Percentiles rank a stretch among this genome's conserved stretches.
Conservation (phyloP, 2,888 invertebrate genomes). For the Sturmia bella region DNA sequence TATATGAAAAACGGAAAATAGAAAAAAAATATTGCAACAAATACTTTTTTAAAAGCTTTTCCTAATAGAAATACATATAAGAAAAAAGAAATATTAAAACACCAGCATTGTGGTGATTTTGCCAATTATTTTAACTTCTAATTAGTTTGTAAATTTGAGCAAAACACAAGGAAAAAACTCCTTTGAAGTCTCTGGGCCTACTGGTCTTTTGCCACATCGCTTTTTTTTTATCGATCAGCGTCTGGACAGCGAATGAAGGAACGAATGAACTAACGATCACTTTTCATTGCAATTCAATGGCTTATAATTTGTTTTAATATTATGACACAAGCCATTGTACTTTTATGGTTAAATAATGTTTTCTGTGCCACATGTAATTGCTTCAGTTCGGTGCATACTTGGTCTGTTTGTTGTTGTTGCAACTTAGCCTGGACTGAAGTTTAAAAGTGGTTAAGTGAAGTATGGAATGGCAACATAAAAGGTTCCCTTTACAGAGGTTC, state of each 20-base stretch:
- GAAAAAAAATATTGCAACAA: too few relatives aligned
- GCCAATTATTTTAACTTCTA: background rate
- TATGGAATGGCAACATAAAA: background rate
- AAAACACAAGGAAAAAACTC: background rate
- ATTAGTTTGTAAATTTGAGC: constrained; percentile 32
- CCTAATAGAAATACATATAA: background rate
- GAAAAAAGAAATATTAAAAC: background rate
- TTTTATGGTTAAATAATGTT: constrained; percentile 51
- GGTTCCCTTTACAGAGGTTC: background rate
- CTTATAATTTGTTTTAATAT: constrained; percentile 59
- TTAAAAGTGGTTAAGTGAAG: background rate
- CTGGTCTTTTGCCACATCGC: background rate
- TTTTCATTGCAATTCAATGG: constrained; percentile 8
- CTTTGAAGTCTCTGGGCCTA: background rate
- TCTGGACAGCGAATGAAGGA: background rate
- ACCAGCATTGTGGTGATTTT: background rate
- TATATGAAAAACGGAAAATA: too few relatives aligned
- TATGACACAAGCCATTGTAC: constrained; percentile 58
- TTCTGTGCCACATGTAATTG: constrained; percentile 39
- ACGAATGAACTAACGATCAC: background rate
- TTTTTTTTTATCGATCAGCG: background rate
- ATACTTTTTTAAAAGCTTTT: background rate
- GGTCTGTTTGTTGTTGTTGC: background rate
- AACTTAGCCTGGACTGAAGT: background rate
- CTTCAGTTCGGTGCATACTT: constrained; percentile 5